Base-by-base conservation (phyloP, 2,797 vertebrate species). In the Scleropages formosus region DNA sequence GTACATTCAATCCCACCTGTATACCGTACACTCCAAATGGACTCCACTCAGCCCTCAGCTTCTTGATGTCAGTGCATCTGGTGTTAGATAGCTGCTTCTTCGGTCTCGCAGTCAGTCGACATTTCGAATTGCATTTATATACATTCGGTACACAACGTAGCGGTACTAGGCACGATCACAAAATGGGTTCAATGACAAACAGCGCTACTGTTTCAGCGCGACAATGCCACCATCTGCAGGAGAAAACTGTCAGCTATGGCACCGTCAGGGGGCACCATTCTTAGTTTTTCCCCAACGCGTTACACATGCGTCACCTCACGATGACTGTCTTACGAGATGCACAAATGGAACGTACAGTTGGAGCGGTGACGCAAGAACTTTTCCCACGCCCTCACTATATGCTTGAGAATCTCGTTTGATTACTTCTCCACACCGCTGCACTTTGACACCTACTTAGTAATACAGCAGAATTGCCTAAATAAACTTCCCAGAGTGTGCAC, bases 351-450 rank as follows among this genome's bases (percentile, higher is more conserved):
- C 8, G 64, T 78, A 78, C 80, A 80, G 82, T 83, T 75, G 81
- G 77, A 71, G 81, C 79, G 31, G 44, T 84, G 82, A 84, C 79
- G 77, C 80, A 88, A 86, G 85, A 88, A 87, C 85, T 87, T 85
- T 85, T 83, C 56, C 80, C n/a, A 81, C 60, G 11, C 80, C 74
- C 65, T 81, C 66, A 59, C 72, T 71, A 78, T 84, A 79, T 89
- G 87, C 87, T 82, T 79, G 87, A 84, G 77, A 80, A 89, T 87
- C 89, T 80, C 84, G 88, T 89, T 89, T 79, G 80, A 85, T 85
- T 1, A 31, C 79, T 88, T 88, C 60, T 67, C 65, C 77, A 74
- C 61, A 18, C 76, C 82, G 81, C 84, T 82, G 80, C 83, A 80
- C 70, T 77, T 82, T 85, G 84, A 86, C 87, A 85, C 79, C 78